Percentiles rank a stretch among this genome's conserved stretches.
Evolutionary conservation across 2,888 invertebrate genomes (phyloP).

Genomic region (Anoplius nigerrimus): DNA sequence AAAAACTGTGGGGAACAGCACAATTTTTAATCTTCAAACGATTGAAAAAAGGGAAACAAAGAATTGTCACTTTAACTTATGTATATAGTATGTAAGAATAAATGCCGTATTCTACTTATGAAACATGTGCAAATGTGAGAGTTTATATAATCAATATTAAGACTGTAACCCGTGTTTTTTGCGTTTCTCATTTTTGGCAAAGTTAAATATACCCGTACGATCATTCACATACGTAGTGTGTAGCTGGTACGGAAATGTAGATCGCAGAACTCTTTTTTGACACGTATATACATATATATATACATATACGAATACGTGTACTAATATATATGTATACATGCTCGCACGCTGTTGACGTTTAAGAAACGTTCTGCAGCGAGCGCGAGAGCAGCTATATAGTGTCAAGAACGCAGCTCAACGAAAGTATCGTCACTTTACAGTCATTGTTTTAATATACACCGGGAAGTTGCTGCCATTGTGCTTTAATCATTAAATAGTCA

Average conservation of each 20-base stretch:
- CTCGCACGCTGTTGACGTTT: too few species aligned
- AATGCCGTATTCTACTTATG: constrained; percentile 36
- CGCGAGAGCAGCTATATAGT: constrained; percentile 16
- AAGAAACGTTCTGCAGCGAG: too few species aligned
- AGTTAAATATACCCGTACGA: too few species aligned
- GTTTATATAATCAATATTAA: constrained; percentile 15
- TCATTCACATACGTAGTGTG: too few species aligned
- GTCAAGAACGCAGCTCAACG: constrained; percentile 54
- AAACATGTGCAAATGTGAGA: constrained; percentile 10
- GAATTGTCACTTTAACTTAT: constrained; percentile 37
- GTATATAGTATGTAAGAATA: constrained; percentile 43
- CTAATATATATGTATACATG: too few species aligned
- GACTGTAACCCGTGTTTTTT: too few species aligned
- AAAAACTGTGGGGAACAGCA: constrained; percentile 37
- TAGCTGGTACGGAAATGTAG: too few species aligned
- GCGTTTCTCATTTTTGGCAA: too few species aligned
- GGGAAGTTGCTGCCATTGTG: constrained; percentile 44
- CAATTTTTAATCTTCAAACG: constrained; percentile 33
- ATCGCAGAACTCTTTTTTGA: too few species aligned
- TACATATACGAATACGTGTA: too few species aligned
- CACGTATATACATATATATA: too few species aligned
- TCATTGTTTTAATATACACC: constrained; percentile 39
- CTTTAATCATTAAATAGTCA: constrained; percentile 40
- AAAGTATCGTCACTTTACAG: constrained; percentile 32
- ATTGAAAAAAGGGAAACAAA: constrained; percentile 19